Conservation (phyloP, 2,797 vertebrate genomes). For the Atherinosoma microstoma region DNA sequence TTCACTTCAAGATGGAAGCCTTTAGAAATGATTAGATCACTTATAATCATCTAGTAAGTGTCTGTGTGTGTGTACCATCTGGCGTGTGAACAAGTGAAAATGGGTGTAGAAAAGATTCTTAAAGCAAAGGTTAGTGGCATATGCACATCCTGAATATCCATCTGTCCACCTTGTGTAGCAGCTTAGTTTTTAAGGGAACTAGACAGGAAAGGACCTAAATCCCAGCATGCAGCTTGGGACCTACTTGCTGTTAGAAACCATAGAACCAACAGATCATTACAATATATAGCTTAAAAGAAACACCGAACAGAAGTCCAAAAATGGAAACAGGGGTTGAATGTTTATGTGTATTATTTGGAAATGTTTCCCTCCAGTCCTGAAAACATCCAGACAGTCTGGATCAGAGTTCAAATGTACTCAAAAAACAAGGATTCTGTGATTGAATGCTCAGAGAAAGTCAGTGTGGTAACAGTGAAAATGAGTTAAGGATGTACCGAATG, state of each 20-base stretch:
- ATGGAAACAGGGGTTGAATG: conserved; percentile 1
- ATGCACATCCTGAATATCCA: conserved; percentile 6
- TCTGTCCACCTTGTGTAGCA: conserved; percentile 9
- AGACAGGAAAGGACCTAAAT: conserved; percentile 22
- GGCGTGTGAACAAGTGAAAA: conserved; percentile 4
- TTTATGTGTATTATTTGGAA: conserved; percentile 14
- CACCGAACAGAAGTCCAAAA: not conserved
- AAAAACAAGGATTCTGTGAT: conserved; percentile 17
- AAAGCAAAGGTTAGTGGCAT: conserved; percentile 3
- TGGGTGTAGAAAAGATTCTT: conserved; percentile 9
- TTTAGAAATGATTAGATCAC: not conserved
- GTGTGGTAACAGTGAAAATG: conserved; percentile 23
- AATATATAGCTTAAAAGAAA: conserved; percentile 31
- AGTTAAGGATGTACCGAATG: conserved; percentile 14
- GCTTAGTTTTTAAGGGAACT: conserved; percentile 31
- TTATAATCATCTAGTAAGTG: not conserved
- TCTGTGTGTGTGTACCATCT: not conserved
- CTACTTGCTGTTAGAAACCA: conserved; percentile 26
- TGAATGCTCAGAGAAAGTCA: conserved; percentile 36
- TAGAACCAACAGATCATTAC: conserved; percentile 24
- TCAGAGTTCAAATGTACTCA: conserved; percentile 13
- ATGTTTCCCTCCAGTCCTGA: conserved; percentile 11
- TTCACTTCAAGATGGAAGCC: not conserved
- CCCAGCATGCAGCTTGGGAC: conserved; percentile 43
- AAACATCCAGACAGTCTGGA: conserved; percentile 12